phyloP scores from a whole-genome alignment of 2,888 invertebrate species.

The Empis stercorea region DNA sequence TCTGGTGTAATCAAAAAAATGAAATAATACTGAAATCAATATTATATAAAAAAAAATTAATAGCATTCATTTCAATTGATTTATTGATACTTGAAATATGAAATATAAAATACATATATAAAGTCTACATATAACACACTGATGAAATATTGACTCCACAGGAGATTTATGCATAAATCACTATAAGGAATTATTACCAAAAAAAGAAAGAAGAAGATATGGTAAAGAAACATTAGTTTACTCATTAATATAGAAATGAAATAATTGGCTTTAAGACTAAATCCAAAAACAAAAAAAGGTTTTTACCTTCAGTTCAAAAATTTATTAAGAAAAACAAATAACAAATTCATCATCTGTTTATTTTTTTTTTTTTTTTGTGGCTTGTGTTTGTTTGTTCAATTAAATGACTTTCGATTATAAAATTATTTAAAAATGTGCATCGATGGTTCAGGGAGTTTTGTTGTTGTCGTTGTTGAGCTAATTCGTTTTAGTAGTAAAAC shows the following conservation, averaged over 20 bases:
- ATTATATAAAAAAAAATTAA: too few relatives aligned
- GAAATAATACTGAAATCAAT: too few relatives aligned
- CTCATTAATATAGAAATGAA: not conserved
- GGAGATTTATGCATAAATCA: slow-evolving; percentile 10
- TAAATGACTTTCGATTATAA: slow-evolving; percentile 1
- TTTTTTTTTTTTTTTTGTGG: too few relatives aligned
- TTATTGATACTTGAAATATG: slow-evolving; percentile 14
- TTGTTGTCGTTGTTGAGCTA: too few relatives aligned
- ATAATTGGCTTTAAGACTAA: too few relatives aligned
- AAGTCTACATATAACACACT: slow-evolving; percentile 2
- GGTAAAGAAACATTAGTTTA: not conserved
- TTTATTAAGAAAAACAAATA: slow-evolving; percentile 5
- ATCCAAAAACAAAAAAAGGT: too few relatives aligned
- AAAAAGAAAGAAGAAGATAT: not conserved
- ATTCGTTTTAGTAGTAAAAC: too few relatives aligned
- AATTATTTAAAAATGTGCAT: too few relatives aligned
- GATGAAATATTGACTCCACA: slow-evolving; percentile 14
- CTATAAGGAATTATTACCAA: not conserved
- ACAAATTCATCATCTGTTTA: slow-evolving; percentile 4
- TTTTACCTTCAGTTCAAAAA: not conserved
- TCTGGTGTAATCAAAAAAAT: too few relatives aligned
- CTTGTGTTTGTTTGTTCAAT: slow-evolving; percentile 2
- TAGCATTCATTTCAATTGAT: slow-evolving; percentile 10
- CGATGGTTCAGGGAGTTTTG: too few relatives aligned
- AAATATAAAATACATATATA: slow-evolving; percentile 1